A percentile compares a stretch with the other conserved stretches of the same genome.
phyloP scores from a whole-genome alignment of 1,140 invertebrate genomes.

The Mactra quadrangularis region DNA sequence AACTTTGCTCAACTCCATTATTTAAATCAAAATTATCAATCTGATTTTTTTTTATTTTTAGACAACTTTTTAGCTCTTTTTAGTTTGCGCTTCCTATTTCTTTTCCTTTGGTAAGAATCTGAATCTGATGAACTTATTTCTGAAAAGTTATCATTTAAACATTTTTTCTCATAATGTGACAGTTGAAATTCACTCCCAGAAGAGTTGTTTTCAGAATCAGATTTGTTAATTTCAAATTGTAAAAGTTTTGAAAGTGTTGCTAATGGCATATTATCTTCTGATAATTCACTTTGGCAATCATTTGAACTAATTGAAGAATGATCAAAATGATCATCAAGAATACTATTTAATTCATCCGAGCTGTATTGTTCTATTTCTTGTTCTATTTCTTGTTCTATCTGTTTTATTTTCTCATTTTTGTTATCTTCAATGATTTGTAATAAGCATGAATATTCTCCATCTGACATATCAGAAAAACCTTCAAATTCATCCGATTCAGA shows the following conservation, averaged over 20 bases:
- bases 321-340: not conserved
- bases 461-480: slow-evolving; percentile 10
- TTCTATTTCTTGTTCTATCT: slow-evolving; percentile 12
- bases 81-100: not conserved
- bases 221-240: not conserved
- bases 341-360: not conserved
- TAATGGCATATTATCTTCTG: slow-evolving; percentile 24
- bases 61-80: not conserved
- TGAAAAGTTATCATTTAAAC: not conserved
- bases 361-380: not conserved
- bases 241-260: not conserved
- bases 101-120: slow-evolving; percentile 1
- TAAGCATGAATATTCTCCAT: slow-evolving; percentile 1
- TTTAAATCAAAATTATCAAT: not conserved
- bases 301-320: no score
- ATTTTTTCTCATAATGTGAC: not conserved
- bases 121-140: slow-evolving; percentile 22
- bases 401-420: slow-evolving; percentile 4
- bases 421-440: slow-evolving; percentile 9
- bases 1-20: not conserved
- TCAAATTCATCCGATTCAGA: slow-evolving; percentile 10
- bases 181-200: slow-evolving; percentile 3
- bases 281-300: not conserved
- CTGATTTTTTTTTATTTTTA: not conserved
- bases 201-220: not conserved